Conservation (phyloP, 2,113 vertebrate genomes). For the Ophiodon elongatus region DNA sequence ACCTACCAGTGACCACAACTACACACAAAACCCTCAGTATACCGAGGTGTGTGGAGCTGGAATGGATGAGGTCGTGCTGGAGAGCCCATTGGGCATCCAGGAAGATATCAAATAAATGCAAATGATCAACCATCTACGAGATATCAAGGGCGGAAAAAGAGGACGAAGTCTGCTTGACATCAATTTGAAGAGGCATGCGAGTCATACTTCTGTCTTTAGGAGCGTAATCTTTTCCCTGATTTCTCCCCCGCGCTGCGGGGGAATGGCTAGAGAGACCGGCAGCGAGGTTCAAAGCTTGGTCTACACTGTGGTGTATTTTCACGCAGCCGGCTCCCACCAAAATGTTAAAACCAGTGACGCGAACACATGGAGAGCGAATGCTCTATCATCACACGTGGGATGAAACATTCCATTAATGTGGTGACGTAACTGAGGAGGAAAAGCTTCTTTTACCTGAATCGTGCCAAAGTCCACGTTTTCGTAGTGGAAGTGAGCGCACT, state of each 20-base stretch:
- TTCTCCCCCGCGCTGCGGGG: constrained; percentile 5
- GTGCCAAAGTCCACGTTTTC: constrained; percentile 99
- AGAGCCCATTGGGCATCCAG: neutral
- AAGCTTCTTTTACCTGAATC: constrained; percentile 89
- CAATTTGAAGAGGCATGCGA: constrained; percentile 11
- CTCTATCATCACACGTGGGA: neutral
- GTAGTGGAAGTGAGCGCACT: constrained; percentile 99
- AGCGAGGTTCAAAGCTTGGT: constrained; percentile 18
- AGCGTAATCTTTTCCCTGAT: constrained; percentile 1
- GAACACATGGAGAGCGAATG: neutral
- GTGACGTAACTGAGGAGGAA: neutral
- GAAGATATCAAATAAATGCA: constrained; percentile 48
- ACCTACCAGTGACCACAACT: neutral
- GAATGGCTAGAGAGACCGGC: neutral
- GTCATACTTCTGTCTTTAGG: constrained; percentile 31
- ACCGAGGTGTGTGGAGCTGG: neutral
- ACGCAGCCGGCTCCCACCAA: neutral
- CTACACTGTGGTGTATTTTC: neutral
- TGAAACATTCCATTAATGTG: neutral
- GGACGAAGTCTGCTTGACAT: constrained; percentile 15
- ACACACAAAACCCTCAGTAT: neutral
- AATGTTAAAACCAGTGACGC: neutral
- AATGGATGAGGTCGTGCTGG: constrained; percentile 17
- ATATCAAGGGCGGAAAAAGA: neutral
- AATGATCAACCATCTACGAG: constrained; percentile 24